phyloP scores from a whole-genome alignment of 2,797 vertebrate genomes.

The Sebastes iracundus region DNA sequence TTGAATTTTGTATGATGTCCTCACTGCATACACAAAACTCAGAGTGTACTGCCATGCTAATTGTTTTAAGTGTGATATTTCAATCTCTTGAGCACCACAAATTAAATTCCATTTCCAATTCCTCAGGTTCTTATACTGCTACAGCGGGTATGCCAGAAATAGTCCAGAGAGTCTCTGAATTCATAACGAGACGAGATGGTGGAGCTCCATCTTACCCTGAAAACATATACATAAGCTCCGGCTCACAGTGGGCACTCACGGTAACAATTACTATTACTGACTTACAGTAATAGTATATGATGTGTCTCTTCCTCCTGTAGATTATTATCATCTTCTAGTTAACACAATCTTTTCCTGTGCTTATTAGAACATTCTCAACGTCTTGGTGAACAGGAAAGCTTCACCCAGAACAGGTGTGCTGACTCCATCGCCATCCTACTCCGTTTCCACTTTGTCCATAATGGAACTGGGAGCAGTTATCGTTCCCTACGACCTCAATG shows the following conservation, averaged over 20 bases:
- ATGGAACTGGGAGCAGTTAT: conserved; percentile 40
- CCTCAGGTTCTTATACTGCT: conserved; percentile 74
- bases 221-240: conserved; percentile 74
- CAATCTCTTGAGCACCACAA: neutral
- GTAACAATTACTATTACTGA: conserved; percentile 46
- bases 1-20: neutral
- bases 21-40: neutral
- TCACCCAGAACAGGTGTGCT: conserved; percentile 72
- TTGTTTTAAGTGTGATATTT: neutral
- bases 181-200: conserved; percentile 78
- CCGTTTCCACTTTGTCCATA: conserved; percentile 19
- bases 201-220: conserved; percentile 66
- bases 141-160: conserved; percentile 52
- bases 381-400: conserved; percentile 63
- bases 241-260: conserved; percentile 72
- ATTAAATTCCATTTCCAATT: neutral
- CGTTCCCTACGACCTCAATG: conserved; percentile 78
- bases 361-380: conserved; percentile 69
- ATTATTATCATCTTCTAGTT: neutral
- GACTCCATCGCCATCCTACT: conserved; percentile 67
- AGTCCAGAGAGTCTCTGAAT: conserved; percentile 60
- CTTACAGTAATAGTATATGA: neutral
- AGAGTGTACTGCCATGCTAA: neutral
- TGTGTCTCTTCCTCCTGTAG: neutral
- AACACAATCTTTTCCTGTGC: neutral